phyloP scores from a whole-genome alignment of 2,113 vertebrate genomes.

The Takifugu flavidus region DNA sequence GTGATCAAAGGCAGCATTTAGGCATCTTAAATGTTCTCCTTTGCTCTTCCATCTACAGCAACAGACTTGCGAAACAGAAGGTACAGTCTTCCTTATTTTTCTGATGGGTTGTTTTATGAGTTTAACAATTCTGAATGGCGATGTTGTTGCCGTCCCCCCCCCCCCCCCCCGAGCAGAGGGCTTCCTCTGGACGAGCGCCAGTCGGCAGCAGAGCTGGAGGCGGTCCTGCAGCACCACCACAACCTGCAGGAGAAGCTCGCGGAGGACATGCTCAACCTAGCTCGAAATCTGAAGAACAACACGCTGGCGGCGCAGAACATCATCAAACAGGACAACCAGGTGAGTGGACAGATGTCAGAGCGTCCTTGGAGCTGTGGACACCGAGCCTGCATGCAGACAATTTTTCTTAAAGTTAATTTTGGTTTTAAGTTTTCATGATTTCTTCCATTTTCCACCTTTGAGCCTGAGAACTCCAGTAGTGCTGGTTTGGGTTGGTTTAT shows the following conservation, averaged over 20 bases:
- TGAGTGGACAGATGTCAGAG: slow-evolving; percentile 21
- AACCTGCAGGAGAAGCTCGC: slow-evolving; percentile 93
- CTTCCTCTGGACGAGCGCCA: slow-evolving; percentile 82
- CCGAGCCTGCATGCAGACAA: neutral
- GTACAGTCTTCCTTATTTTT: slow-evolving; percentile 52
- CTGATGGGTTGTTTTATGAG: neutral
- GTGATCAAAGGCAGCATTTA: too few relatives aligned
- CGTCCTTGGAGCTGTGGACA: too few relatives aligned
- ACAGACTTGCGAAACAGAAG: slow-evolving; percentile 79
- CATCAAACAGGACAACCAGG: slow-evolving; percentile 98
- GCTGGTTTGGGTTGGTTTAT: neutral
- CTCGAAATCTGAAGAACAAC: slow-evolving; percentile 94
- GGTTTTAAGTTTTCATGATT: neutral
- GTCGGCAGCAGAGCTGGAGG: slow-evolving; percentile 85
- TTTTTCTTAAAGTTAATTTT: neutral
- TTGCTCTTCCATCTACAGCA: slow-evolving; percentile 7
- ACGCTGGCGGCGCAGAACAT: slow-evolving; percentile 91
- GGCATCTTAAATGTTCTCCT: neutral
- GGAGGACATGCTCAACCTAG: slow-evolving; percentile 94
- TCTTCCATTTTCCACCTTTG: neutral
- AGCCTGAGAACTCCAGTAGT: too few relatives aligned
- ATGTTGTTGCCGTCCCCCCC: neutral
- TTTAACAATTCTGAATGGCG: neutral
- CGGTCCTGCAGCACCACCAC: slow-evolving; percentile 88
- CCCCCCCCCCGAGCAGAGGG: slow-evolving; percentile 57